These are phyloP conservation scores for Rhinichthys klamathensis DNA, from an alignment of 2,113 vertebrate species.

Conservation along the genomic window DNA sequence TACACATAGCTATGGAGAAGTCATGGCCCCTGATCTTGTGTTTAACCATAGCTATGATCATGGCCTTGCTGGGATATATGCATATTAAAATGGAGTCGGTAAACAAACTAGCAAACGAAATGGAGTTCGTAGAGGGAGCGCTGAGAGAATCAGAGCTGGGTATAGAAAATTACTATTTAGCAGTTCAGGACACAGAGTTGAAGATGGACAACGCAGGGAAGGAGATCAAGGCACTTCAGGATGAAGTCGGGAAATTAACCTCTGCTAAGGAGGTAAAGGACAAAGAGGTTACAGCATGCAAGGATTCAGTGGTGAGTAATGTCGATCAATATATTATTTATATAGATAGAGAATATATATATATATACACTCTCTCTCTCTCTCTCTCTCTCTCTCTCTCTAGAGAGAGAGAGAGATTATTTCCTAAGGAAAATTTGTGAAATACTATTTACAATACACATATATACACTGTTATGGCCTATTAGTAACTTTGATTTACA, in stretches of 20 bases:
- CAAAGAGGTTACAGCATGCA: neutral
- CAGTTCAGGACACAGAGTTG: neutral
- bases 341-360: too few species aligned
- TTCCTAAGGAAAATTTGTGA: neutral
- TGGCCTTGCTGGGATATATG: neutral
- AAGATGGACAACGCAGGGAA: neutral
- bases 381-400: too few species aligned
- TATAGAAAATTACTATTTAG: neutral
- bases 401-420: too few species aligned
- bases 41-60: neutral
- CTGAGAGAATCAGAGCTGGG: neutral
- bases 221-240: neutral
- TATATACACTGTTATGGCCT: too few species aligned
- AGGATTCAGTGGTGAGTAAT: slow-evolving; percentile 8
- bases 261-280: neutral
- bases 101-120: neutral
- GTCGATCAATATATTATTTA: too few species aligned
- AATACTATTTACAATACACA: too few species aligned
- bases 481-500: too few species aligned
- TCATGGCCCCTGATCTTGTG: neutral
- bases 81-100: neutral
- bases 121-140: neutral
- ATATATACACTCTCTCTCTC: too few species aligned
- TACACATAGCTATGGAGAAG: slow-evolving; percentile 8
- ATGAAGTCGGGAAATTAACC: neutral